Conservation (phyloP, 2,113 vertebrate genomes). For the Sinocyclocheilus maitianheensis region DNA sequence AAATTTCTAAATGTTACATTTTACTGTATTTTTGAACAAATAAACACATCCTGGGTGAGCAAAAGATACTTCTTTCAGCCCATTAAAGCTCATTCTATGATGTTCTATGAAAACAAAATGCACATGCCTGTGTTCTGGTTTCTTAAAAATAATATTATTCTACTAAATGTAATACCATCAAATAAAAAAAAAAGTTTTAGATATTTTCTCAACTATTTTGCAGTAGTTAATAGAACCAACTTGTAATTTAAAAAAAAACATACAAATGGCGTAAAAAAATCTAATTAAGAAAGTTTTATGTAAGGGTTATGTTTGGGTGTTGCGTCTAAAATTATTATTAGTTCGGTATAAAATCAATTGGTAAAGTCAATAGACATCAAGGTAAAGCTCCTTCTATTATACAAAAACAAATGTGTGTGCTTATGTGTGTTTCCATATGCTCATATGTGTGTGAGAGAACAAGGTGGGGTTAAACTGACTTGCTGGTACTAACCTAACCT, state of each 20-base stretch:
- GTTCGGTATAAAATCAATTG: background rate
- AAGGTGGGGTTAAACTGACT: constrained; percentile 59
- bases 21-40: background rate
- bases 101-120: too few species aligned
- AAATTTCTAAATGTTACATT: background rate
- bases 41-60: background rate
- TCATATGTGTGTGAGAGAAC: constrained; percentile 10
- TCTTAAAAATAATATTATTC: background rate
- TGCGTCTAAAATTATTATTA: background rate
- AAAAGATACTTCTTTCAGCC: background rate
- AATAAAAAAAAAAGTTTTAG: background rate
- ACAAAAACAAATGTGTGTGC: background rate
- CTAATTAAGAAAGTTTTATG: background rate
- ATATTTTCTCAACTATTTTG: too few species aligned
- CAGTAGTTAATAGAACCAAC: too few species aligned
- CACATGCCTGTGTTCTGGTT: background rate
- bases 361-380: background rate
- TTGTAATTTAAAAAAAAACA: background rate
- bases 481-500: constrained; percentile 56
- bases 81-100: too few species aligned
- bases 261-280: background rate
- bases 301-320: background rate
- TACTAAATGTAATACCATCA: background rate
- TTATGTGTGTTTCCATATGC: background rate
- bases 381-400: background rate